Evolutionary conservation across 1,140 invertebrate genomes (phyloP).

Genomic region (Sycobia sp.): DNA sequence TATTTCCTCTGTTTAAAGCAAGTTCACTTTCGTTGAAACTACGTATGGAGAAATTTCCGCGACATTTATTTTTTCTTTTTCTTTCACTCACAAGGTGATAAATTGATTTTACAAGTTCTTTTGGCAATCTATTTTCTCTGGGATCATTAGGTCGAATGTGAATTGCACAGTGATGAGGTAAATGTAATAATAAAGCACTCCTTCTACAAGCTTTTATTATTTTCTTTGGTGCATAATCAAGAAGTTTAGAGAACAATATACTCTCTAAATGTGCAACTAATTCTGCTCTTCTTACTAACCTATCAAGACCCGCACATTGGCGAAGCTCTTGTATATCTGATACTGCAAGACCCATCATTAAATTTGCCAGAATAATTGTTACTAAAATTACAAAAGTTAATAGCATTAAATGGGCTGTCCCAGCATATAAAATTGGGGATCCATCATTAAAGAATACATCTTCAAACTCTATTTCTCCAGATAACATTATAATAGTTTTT

Average conservation of each 20-base stretch:
- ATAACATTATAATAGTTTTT: constrained; percentile 89
- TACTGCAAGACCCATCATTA: constrained; percentile 83
- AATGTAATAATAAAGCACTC: constrained; percentile 73
- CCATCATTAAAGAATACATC: constrained; percentile 76
- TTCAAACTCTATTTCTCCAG: constrained; percentile 83
- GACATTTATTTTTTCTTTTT: constrained; percentile 63
- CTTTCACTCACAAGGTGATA: constrained; percentile 74
- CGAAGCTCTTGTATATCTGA: constrained; percentile 84
- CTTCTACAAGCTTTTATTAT: constrained; percentile 70
- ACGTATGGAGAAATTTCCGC: constrained; percentile 36
- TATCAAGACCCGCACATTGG: constrained; percentile 78
- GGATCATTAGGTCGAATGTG: constrained; percentile 80
- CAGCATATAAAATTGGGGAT: constrained; percentile 64
- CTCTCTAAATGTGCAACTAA: constrained; percentile 79
- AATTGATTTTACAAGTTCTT: constrained; percentile 72
- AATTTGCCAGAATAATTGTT: constrained; percentile 83
- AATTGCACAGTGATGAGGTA: constrained; percentile 72
- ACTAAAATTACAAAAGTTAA: constrained; percentile 79
- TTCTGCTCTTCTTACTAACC: constrained; percentile 79
- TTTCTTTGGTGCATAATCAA: constrained; percentile 70
- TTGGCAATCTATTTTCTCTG: constrained; percentile 75
- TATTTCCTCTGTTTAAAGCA: constrained; percentile 37
- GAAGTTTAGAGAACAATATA: constrained; percentile 77
- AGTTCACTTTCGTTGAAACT: constrained; percentile 29
- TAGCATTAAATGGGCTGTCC: constrained; percentile 78